phyloP scores from a whole-genome alignment of 2,113 vertebrate species.

The Dicerorhinus sumatrensis region DNA sequence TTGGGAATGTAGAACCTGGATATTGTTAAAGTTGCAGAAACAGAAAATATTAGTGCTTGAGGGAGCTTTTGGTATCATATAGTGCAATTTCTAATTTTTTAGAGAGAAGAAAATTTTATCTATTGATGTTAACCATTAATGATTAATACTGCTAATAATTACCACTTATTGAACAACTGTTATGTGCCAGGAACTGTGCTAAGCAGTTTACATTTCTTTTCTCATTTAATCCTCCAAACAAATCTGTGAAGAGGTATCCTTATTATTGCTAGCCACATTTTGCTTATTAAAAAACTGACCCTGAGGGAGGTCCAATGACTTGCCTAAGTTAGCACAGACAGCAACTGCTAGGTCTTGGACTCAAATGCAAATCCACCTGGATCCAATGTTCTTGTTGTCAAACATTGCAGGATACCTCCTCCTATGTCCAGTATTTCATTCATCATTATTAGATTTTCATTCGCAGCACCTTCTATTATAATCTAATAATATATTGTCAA shows the following conservation, averaged over 20 bases:
- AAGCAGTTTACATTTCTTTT: not conserved
- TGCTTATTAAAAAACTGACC: slow-evolving; percentile 59
- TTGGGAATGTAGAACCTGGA: not conserved
- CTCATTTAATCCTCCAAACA: not conserved
- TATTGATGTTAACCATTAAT: not conserved
- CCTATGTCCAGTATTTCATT: not conserved
- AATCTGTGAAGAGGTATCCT: not conserved
- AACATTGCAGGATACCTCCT: not conserved
- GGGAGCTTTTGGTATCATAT: not conserved
- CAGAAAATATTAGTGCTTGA: not conserved
- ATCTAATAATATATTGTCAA: not conserved
- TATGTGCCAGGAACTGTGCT: not conserved
- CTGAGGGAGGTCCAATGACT: not conserved
- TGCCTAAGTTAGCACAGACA: slow-evolving; percentile 53
- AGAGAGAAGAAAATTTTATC: not conserved
- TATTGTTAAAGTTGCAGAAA: not conserved
- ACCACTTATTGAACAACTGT: not conserved
- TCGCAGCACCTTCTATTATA: slow-evolving; percentile 27
- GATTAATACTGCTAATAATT: not conserved
- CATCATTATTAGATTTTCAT: slow-evolving; percentile 21
- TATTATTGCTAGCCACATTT: slow-evolving; percentile 58
- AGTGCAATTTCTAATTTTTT: slow-evolving; percentile 6
- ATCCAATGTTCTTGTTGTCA: not conserved
- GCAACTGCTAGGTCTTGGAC: not conserved
- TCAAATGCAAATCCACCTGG: not conserved